A percentile compares a stretch with the other conserved stretches of the same genome.
phyloP scores from a whole-genome alignment of 2,797 vertebrate genomes.

The Poecile montanus region DNA sequence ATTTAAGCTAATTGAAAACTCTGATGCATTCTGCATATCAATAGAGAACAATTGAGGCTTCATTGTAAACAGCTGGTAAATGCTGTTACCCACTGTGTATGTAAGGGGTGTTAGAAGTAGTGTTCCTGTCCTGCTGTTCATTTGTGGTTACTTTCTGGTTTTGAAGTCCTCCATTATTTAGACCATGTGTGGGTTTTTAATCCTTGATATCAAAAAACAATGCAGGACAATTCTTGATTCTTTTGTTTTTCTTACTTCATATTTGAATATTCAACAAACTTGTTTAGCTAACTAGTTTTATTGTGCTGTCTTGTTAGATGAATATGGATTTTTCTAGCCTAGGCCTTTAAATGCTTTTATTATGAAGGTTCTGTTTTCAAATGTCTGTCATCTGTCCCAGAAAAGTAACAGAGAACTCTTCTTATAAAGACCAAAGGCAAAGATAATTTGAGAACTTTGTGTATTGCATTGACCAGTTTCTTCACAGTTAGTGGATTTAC shows the following conservation, averaged over 20 bases:
- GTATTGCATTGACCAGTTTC: background rate
- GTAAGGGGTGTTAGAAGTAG: background rate
- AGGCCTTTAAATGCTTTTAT: background rate
- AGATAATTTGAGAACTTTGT: background rate
- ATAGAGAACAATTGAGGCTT: background rate
- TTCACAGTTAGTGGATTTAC: background rate
- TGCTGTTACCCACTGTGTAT: background rate
- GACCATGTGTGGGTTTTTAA: background rate
- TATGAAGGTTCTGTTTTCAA: background rate
- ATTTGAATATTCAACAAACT: background rate
- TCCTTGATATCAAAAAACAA: background rate
- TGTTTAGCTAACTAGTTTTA: background rate
- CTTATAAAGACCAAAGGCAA: background rate
- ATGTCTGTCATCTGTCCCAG: background rate
- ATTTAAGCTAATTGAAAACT: background rate
- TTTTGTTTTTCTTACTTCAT: background rate
- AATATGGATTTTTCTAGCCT: background rate
- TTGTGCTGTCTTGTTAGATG: background rate
- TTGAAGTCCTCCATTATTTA: background rate
- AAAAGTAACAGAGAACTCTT: background rate
- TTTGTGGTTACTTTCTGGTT: background rate
- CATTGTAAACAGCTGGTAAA: background rate
- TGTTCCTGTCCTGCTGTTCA: background rate
- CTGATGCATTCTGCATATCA: background rate
- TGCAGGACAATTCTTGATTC: background rate